Evolutionary conservation across 2,113 vertebrate species (phyloP), one percentile per base, ranked within the genome.

Genomic region (Guaruba guarouba): DNA sequence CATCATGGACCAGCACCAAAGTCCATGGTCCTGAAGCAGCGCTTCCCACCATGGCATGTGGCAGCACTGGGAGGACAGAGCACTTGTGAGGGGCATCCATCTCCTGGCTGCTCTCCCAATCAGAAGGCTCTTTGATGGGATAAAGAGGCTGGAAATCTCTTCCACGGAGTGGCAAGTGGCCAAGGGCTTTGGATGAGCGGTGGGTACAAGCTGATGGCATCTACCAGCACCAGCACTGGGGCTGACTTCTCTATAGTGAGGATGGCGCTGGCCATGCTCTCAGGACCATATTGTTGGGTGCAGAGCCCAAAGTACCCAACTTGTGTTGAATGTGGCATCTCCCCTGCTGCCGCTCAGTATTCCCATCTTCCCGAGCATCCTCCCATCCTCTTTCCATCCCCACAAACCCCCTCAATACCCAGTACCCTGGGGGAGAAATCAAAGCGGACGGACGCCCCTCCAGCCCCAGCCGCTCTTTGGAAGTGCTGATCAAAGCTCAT

Each of bases 181-280:
- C 52, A 51, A 63, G 35, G 17, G 43, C 81, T 82, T 64, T 29
- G 24, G 57, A 11, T 2, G 2, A 29, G 75, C 5, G 2, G 41
- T 16, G 20, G 33, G 82, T 59, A 63, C 3, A 22, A 89, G 61
- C 33, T 33, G 64, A 25, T 37, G 23, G 33, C 46, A 52, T 12
- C 52, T 22, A 19, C 22, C 3, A 6, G 41, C 46, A 31, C 23
- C 57, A 2, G 1, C 1, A 15, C 25, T 52, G 63, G 46, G 52
- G 13, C 10, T 0, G 0, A 29, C 28, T 22, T 51, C 63, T 67
- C 33, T 3, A 3, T n/a, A 5, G 12, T 0, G 3, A 24, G 51
- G 7, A 39, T 1, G 2, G 37, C 31, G 37, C 24, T 2, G 1
- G 6, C 46, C 11, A 5, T 16, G n/a, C n/a, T 73, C 63, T 54